phyloP scores from a whole-genome alignment of 2,113 vertebrate genomes.

The Aleadryas rufinucha region DNA sequence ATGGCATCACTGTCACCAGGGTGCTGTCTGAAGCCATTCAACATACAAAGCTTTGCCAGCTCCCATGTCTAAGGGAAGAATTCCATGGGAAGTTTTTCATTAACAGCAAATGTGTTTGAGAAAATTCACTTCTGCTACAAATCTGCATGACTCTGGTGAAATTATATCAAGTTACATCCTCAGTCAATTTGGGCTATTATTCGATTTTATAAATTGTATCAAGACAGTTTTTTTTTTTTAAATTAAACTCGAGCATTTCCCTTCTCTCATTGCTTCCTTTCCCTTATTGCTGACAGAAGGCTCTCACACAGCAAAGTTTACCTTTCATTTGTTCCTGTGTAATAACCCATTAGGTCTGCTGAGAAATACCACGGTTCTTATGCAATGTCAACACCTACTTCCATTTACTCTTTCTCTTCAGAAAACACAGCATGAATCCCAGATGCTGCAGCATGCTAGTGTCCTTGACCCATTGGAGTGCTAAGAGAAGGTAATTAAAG shows the following conservation, averaged over 20 bases:
- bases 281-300: neutral
- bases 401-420: slow-evolving; percentile 41
- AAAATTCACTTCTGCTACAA: neutral
- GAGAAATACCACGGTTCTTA: slow-evolving; percentile 35
- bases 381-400: slow-evolving; percentile 56
- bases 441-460: slow-evolving; percentile 13
- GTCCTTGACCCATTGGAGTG: slow-evolving; percentile 42
- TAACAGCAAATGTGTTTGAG: neutral
- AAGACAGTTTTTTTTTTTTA: neutral
- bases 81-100: neutral
- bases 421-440: slow-evolving; percentile 51
- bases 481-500: slow-evolving; percentile 42
- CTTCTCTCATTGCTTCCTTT: too few relatives aligned
- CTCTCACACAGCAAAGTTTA: slow-evolving; percentile 12
- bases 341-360: slow-evolving; percentile 41
- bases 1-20: fast-evolving
- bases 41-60: neutral
- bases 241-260: neutral
- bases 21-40: neutral
- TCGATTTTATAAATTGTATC: slow-evolving; percentile 26
- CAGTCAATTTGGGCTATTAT: neutral
- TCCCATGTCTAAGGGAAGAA: fast-evolving
- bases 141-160: neutral
- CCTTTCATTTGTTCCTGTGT: slow-evolving; percentile 59
- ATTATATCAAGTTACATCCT: neutral